These are phyloP conservation scores for Salticus scenicus DNA, from an alignment of 2,888 invertebrate species.

Conservation along the genomic window DNA sequence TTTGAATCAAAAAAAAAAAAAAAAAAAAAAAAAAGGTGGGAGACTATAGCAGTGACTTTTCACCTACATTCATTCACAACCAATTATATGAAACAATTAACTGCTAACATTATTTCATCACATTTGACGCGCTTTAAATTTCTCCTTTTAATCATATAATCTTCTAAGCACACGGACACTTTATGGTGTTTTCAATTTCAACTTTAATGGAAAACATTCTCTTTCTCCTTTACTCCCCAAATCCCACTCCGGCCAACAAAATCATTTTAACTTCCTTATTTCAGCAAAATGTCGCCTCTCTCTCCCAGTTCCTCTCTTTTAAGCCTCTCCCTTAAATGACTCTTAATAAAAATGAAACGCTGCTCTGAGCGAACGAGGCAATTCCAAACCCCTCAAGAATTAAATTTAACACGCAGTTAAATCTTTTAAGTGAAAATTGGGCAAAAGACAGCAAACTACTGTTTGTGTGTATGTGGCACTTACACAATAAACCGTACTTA, in stretches of 20 bases:
- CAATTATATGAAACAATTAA: no score
- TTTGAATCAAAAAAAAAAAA: no score
- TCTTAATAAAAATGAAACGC: constrained; percentile 11
- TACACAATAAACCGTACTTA: constrained; percentile 9
- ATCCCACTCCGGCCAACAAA: background rate
- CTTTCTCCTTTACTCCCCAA: background rate
- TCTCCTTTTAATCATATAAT: background rate
- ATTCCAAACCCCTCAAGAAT: background rate
- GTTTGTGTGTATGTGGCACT: background rate
- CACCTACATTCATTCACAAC: no score
- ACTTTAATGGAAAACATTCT: background rate
- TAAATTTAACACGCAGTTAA: constrained; percentile 17
- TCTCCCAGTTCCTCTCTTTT: background rate
- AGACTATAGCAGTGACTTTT: no score
- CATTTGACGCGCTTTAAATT: background rate
- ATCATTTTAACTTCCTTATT: background rate
- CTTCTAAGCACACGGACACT: background rate
- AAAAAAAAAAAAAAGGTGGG: no score
- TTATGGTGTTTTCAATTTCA: background rate
- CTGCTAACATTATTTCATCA: no score
- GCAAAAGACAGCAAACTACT: background rate
- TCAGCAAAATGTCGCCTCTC: background rate
- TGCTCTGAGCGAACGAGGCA: constrained; percentile 2
- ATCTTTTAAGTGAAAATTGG: constrained; percentile 14
- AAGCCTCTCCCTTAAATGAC: background rate